These are phyloP conservation scores for Sebastolobus alascanus DNA, from an alignment of 2,797 vertebrate species.

Conservation along the genomic window DNA sequence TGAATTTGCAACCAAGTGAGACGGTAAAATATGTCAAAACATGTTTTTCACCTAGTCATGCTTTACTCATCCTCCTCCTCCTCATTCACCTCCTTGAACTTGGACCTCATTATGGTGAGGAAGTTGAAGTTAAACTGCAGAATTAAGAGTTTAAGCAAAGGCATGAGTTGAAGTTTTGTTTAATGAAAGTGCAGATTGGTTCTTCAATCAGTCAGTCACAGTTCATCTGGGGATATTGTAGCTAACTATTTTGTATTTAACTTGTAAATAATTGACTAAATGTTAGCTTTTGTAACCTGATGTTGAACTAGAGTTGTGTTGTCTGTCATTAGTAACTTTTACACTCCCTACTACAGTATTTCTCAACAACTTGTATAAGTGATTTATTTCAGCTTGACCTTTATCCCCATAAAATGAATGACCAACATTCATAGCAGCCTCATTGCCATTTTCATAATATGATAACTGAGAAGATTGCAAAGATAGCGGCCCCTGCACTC, in stretches of 20 bases:
- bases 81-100: slow-evolving; percentile 60
- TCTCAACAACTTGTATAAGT: slow-evolving; percentile 29
- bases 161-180: slow-evolving; percentile 52
- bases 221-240: slow-evolving; percentile 36
- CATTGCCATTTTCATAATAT: slow-evolving; percentile 29
- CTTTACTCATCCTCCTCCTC: slow-evolving; percentile 41
- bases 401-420: slow-evolving; percentile 35
- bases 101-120: slow-evolving; percentile 54
- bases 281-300: slow-evolving; percentile 14
- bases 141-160: slow-evolving; percentile 37
- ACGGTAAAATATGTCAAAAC: slow-evolving; percentile 76
- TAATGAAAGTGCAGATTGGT: slow-evolving; percentile 27
- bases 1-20: slow-evolving; percentile 72
- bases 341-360: slow-evolving; percentile 7
- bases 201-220: slow-evolving; percentile 19
- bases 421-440: slow-evolving; percentile 35
- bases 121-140: slow-evolving; percentile 51
- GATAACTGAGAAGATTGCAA: slow-evolving; percentile 29
- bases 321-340: slow-evolving; percentile 19
- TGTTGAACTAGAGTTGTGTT: slow-evolving; percentile 13
- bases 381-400: slow-evolving; percentile 50
- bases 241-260: slow-evolving; percentile 19
- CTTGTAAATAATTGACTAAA: slow-evolving; percentile 32
- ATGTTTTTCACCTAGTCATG: slow-evolving; percentile 65
- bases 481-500: background rate